Base-by-base conservation (phyloP, 2,888 invertebrate species). In the Copidosoma aretas region DNA sequence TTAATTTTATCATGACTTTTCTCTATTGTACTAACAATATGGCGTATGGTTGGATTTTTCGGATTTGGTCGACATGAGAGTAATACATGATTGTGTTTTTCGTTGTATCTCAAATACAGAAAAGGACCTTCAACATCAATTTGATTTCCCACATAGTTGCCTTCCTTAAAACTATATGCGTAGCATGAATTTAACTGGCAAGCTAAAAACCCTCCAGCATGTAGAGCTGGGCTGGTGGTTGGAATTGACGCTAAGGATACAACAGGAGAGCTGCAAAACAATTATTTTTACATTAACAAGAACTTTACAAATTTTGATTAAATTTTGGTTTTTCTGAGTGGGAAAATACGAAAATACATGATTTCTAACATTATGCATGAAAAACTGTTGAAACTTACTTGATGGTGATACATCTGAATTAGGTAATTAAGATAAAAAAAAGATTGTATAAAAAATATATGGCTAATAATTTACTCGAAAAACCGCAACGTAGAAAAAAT, bases 101-200 rank as follows among this genome's bases (percentile, higher is more conserved):
- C 81, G 76, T 95, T 91, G 73, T 91, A 91, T 39, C 88, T 86
- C 75, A 94, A 85, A 0, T 92, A 92, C 73, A 91, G 87, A 77
- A 94, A 93, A 0, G 93, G 91, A 0, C 93, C 94, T 43, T 90
- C 90, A 0, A 92, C 77, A 41, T 93, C 80, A 0, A 88, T 83
- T 21, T 86, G 82, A 1, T 87, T 85, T 0, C 75, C 65, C 24
- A 75, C 52, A 46, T 77, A 77, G 15, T 60, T 70, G 0, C 77
- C 71, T 14, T 79, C 80, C 73, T 86, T 86, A 49, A 85, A 83
- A 73, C 88, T 88, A 84, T 91, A 91, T 43, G 91, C 86, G 86
- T 89, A 90, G 72, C 91, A 86, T 0, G 90, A 89, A 77, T 90
- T 91, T n/a, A 93, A 79, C 76, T 91, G 91, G 75, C 93, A 93